Base-by-base conservation (phyloP, 2,113 vertebrate genomes). In the Columba livia region DNA sequence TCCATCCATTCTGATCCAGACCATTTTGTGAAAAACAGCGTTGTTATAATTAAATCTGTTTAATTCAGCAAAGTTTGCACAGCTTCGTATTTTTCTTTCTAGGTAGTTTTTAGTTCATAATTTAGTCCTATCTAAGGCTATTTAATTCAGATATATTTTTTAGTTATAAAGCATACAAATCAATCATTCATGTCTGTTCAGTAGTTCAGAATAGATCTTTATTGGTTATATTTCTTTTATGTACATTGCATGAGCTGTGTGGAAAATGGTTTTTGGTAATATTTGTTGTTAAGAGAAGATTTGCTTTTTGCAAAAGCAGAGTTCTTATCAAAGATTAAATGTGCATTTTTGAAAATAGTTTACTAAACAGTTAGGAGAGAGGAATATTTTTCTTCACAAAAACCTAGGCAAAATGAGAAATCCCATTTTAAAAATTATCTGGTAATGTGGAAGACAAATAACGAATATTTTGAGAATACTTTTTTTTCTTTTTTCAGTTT, bases 201-300 rank as follows among this genome's bases (percentile, higher is more conserved):
- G 74, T 19, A 9, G 7, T 4, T 56, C 90, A 62, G 51, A 90
- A 48, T 71, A 83, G 78, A 51, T 48, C 7, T 64, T 5, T 53
- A 53, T 7, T 56, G 29, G 16, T 65, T 44, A 3, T 48, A 15
- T 62, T 86, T 85, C 10, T 70, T 88, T 71, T 36, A 64, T 1
- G 1, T 88, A 6, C 29, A 10, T 42, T 67, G 20, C 0, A 0
- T 60, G 17, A n/a, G 11, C 21, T 67, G 5, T 44, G 15, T 84
- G 29, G 54, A 87, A 86, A 58, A 62, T 38, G 3, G 58, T 56
- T 58, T 44, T 58, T 73, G 40, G 13, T 70, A 36, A 9, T 50
- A 38, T 26, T 73, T 96, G 51, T 79, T 64, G 26, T 25, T 77
- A 70, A 47, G 24, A 66, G 9, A 34, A 75, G 8, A 23, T 65